These are phyloP conservation scores for Sciurus carolinensis DNA, from an alignment of 2,797 vertebrate species.

Conservation along the genomic window DNA sequence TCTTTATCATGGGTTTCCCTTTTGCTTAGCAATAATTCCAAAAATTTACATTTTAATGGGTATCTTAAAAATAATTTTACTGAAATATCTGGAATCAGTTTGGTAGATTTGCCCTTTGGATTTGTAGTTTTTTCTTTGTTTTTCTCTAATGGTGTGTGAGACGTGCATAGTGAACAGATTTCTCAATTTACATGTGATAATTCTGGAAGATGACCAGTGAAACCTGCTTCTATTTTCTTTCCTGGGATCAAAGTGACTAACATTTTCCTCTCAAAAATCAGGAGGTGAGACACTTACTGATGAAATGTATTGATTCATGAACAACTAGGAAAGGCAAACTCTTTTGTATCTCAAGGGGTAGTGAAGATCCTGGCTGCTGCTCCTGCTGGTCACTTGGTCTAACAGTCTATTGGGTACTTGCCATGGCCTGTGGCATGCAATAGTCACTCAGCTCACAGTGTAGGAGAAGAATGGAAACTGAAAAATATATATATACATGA, in stretches of 20 bases:
- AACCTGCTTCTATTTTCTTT: background rate
- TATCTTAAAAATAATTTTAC: background rate
- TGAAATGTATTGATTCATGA: background rate
- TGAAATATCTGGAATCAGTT: background rate
- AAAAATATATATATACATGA: background rate
- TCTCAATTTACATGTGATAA: background rate
- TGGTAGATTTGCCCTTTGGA: background rate
- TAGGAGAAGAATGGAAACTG: background rate
- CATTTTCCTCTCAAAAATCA: background rate
- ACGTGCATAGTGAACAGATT: background rate
- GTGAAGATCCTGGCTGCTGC: background rate
- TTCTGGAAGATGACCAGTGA: background rate
- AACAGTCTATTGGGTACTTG: background rate
- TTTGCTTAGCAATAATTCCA: background rate
- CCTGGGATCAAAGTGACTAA: background rate
- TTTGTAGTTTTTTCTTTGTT: background rate
- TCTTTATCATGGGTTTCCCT: background rate
- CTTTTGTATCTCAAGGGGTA: background rate
- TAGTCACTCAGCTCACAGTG: background rate
- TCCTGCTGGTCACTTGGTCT: background rate
- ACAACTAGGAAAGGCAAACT: background rate
- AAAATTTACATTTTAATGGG: slow-evolving; percentile 4
- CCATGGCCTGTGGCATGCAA: too few species aligned
- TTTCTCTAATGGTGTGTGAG: background rate
- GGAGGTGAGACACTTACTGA: background rate